A percentile compares a stretch with the other conserved stretches of the same genome.
Conservation (phyloP, 2,113 vertebrate genomes). For the Neotoma lepida region DNA sequence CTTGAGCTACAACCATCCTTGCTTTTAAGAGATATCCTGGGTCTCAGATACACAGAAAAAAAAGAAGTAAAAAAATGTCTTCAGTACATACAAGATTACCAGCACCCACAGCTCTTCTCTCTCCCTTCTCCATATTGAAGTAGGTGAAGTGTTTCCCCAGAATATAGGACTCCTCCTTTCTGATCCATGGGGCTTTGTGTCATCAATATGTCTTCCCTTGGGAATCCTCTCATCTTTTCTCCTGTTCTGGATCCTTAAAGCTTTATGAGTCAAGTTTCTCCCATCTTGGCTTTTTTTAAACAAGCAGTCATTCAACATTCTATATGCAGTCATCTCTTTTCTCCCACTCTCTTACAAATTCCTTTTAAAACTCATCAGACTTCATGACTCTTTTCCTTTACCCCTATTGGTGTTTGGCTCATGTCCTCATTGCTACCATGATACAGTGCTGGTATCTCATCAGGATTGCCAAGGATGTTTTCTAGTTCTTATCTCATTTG, state of each 20-base stretch:
- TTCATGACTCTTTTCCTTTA: not conserved
- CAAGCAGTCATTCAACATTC: not conserved
- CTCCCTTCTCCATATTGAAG: not conserved
- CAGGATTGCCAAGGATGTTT: not conserved
- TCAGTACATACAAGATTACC: not conserved
- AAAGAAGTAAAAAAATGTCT: not conserved
- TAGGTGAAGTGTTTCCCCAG: not conserved
- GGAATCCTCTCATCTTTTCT: not conserved
- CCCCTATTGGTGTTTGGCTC: not conserved
- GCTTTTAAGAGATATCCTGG: not conserved
- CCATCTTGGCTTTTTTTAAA: not conserved
- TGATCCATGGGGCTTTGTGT: not conserved
- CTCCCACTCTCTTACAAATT: not conserved
- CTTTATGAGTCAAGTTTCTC: not conserved
- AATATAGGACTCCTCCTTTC: not conserved
- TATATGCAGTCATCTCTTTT: not conserved
- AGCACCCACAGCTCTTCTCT: not conserved
- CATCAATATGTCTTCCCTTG: not conserved
- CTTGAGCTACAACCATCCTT: not conserved
- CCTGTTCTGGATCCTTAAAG: not conserved
- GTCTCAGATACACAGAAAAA: slow-evolving; percentile 16
- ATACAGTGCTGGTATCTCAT: not conserved
- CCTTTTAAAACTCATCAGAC: not conserved
- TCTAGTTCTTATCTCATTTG: not conserved
- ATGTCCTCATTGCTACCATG: not conserved